Evolutionary conservation across 2,888 invertebrate species (phyloP).

Genomic region (Dryococelus australis): DNA sequence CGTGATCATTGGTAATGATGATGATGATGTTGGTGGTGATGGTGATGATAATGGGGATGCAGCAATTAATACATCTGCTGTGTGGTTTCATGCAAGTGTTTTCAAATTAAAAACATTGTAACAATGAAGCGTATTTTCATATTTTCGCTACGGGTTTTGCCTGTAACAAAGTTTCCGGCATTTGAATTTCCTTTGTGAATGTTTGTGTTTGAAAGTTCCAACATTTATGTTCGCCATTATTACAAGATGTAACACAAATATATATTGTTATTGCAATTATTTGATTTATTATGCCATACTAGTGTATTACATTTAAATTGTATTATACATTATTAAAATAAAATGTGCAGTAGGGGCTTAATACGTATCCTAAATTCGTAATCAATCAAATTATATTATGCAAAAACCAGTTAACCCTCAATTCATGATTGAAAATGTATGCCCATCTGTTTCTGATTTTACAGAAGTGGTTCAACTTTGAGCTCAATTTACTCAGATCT

Average conservation of each 20-base stretch:
- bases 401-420: neutral
- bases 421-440: constrained; percentile 13
- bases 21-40: too few species aligned
- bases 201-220: too few species aligned
- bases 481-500: too few species aligned
- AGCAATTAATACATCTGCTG: constrained; percentile 6
- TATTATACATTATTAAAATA: neutral
- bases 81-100: neutral
- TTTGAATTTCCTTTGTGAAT: neutral
- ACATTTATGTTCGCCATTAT: neutral
- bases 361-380: neutral
- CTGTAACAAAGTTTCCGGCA: neutral
- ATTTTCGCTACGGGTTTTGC: too few species aligned
- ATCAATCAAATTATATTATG: neutral
- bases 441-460: neutral
- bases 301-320: neutral
- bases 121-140: neutral
- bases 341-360: neutral
- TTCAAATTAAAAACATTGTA: neutral
- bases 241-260: neutral
- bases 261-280: neutral
- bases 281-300: neutral
- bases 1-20: constrained; percentile 21
- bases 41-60: too few species aligned
- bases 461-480: neutral